phyloP scores from a whole-genome alignment of 2,113 vertebrate species.

The Nibea coibor region DNA sequence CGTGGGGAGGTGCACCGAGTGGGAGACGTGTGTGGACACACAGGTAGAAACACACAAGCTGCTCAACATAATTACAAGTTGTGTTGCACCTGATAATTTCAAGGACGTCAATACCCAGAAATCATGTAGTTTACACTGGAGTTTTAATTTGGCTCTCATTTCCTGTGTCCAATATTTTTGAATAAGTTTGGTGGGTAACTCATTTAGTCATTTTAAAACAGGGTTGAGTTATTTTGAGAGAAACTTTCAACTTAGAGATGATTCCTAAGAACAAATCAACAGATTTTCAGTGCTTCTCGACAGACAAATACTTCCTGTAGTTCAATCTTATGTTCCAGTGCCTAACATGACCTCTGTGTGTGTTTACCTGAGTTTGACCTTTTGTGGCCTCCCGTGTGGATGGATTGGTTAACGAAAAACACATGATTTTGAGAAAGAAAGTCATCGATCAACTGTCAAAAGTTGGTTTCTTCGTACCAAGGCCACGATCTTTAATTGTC shows the following conservation, averaged over 20 bases:
- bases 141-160: not conserved
- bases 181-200: not conserved
- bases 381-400: too few relatives aligned
- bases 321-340: not conserved
- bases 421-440: too few relatives aligned
- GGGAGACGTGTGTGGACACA: slow-evolving; percentile 12
- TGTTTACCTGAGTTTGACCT: too few relatives aligned
- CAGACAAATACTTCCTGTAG: not conserved
- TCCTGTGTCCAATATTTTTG: not conserved
- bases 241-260: too few relatives aligned
- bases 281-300: not conserved
- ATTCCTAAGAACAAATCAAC: too few relatives aligned
- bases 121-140: not conserved
- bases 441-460: too few relatives aligned
- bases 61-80: not conserved
- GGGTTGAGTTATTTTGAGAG: not conserved
- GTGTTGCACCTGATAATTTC: not conserved
- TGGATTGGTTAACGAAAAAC: too few relatives aligned
- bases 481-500: too few relatives aligned
- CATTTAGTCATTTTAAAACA: not conserved
- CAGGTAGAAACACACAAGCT: slow-evolving; percentile 14
- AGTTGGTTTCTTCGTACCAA: too few relatives aligned
- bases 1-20: not conserved
- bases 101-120: not conserved
- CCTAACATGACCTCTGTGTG: not conserved